Percentiles rank a stretch among this genome's conserved stretches.
Evolutionary conservation across 2,888 invertebrate species (phyloP).

Genomic region (Hylaea fasciaria): DNA sequence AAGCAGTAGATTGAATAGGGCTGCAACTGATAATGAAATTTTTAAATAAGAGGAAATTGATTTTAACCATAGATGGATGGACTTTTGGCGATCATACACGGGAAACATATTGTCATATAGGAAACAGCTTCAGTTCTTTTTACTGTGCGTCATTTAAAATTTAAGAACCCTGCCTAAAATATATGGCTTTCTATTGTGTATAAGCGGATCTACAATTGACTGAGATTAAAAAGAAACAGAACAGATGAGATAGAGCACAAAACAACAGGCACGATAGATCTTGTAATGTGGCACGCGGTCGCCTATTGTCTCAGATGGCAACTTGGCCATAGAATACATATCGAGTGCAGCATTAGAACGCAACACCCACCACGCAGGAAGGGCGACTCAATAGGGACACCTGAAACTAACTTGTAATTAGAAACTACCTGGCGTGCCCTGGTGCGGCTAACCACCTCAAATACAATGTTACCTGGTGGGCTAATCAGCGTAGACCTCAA

Average conservation of each 20-base stretch:
- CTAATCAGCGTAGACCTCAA: conserved; percentile 1
- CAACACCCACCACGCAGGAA: conserved; percentile 2
- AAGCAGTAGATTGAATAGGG: too few relatives aligned
- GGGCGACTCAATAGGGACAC: conserved; percentile 3
- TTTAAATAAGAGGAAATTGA: too few relatives aligned
- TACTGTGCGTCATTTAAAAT: too few relatives aligned
- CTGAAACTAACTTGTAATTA: conserved; percentile 16
- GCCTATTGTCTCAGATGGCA: conserved; percentile 5
- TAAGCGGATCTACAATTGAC: too few relatives aligned
- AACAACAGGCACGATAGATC: not conserved
- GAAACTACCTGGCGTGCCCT: not conserved
- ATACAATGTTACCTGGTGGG: not conserved
- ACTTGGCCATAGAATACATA: too few relatives aligned
- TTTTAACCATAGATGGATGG: too few relatives aligned
- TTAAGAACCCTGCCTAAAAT: too few relatives aligned
- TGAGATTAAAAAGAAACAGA: not conserved
- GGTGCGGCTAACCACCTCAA: not conserved
- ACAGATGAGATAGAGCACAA: not conserved
- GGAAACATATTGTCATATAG: too few relatives aligned
- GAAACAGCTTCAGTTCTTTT: too few relatives aligned
- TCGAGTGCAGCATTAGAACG: conserved; percentile 14
- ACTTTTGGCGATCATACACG: too few relatives aligned
- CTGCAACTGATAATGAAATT: too few relatives aligned
- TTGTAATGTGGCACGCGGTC: not conserved
- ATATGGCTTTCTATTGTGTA: too few relatives aligned